A percentile compares a stretch with the other conserved stretches of the same genome.
Conservation (phyloP, 2,888 invertebrate species). For the Aporophyla nigra region DNA sequence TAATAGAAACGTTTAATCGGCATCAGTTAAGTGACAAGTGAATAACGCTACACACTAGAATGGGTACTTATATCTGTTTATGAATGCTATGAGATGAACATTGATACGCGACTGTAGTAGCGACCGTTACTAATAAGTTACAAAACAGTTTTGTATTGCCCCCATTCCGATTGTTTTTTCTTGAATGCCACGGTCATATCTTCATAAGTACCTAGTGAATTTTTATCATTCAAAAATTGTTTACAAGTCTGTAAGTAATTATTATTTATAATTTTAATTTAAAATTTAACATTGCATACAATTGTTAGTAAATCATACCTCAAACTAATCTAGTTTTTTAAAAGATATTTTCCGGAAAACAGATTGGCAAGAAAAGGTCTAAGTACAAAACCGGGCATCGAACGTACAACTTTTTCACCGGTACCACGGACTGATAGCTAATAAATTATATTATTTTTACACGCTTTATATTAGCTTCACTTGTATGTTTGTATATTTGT, state of each 20-base stretch:
- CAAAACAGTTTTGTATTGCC: neutral
- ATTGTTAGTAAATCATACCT: too few species aligned
- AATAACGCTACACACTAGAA: neutral
- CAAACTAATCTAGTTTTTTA: neutral
- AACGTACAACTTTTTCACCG: neutral
- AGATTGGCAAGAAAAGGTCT: slow-evolving; percentile 5
- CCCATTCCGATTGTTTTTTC: neutral
- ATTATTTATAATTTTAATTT: too few species aligned
- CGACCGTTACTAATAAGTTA: neutral
- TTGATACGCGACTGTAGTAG: neutral
- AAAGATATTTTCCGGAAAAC: slow-evolving; percentile 20
- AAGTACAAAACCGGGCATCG: slow-evolving; percentile 1
- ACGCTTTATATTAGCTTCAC: too few species aligned
- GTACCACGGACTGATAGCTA: too few species aligned
- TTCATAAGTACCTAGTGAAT: neutral
- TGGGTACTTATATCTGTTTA: neutral
- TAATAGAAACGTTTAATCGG: slow-evolving; percentile 50
- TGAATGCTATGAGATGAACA: neutral
- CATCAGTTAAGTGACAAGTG: slow-evolving; percentile 18
- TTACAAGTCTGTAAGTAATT: too few species aligned
- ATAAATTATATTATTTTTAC: too few species aligned
- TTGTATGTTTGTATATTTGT: too few species aligned
- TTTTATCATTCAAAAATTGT: neutral
- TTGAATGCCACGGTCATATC: too few species aligned
- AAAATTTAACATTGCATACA: too few species aligned